Base-by-base conservation (phyloP, 2,797 vertebrate genomes). In the Babyrousa celebensis region DNA sequence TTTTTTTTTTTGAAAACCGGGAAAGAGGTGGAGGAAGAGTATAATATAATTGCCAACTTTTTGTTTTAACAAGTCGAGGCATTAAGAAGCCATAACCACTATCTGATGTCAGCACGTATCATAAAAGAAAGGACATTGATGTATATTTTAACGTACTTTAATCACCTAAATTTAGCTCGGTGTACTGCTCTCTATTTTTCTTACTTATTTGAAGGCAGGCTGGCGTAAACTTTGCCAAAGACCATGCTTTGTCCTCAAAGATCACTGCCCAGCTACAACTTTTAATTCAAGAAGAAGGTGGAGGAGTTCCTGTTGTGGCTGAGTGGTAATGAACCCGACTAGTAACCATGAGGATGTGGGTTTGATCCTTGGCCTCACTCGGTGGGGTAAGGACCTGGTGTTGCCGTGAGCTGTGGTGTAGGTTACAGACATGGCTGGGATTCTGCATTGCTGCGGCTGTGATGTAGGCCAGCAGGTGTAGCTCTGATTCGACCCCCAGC, bases 101-200 rank as follows among this genome's bases (percentile, higher is more conserved):
- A 21, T 43, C 60, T 91, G 80, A 75, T 60, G 63, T 68, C 36
- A 75, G 77, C 25, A 71, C 54, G 83, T 93, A 68, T 85, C 27
- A 89, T 78, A 63, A 78, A 75, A 84, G 17, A 86, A 92, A 72
- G 71, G 16, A 36, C 40, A 48, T 32, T 91, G 79, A 29, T 75
- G 25, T 25, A 40, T 60, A 58, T 94, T 96, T 84, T 93, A 91
- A 63, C 54, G n/a, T 32, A 36, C 12, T 91, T 84, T 65, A 82
- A 17, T n/a, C 68, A 65, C 40, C 62, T 60, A 56, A 40, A 56
- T 93, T 87, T 82, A 92, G 56, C 12, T 83, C 20, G 71, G 23
- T 79, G 75, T 1, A 62, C 40, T 70, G 23, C 17, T 89, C 72
- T 72, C 1, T 72, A 4, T 89, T 86, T 86, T 87, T n/a, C 40